Percentiles rank a stretch among this genome's conserved stretches.
Evolutionary conservation across 2,888 invertebrate species (phyloP).

Genomic region (Autographa gamma): DNA sequence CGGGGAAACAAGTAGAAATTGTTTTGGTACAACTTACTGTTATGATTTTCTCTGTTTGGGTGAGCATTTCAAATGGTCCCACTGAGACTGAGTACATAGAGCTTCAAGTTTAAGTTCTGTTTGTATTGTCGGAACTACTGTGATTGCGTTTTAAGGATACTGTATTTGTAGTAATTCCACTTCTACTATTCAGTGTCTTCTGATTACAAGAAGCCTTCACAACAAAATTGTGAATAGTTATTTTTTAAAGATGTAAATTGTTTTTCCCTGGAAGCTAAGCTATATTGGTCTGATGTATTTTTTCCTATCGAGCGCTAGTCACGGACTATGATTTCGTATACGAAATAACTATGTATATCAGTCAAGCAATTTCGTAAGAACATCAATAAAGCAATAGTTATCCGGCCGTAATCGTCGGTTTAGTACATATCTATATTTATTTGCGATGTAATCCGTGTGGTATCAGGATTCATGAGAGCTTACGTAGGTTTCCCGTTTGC

Average conservation of each 20-base stretch:
- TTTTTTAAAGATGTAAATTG: too few species aligned
- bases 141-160: not conserved
- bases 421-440: constrained; percentile 29
- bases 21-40: constrained; percentile 20
- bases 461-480: constrained; percentile 59
- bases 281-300: not conserved
- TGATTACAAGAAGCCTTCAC: too few species aligned
- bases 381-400: constrained; percentile 14
- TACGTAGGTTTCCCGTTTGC: constrained; percentile 64
- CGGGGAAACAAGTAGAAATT: constrained; percentile 32
- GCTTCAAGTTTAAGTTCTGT: constrained; percentile 3
- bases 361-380: constrained; percentile 1
- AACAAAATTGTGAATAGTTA: too few species aligned
- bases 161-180: not conserved
- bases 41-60: not conserved
- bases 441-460: constrained; percentile 32
- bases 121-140: not conserved
- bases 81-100: not conserved
- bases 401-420: constrained; percentile 18
- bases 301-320: not conserved
- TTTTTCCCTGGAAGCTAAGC: not conserved
- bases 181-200: too few species aligned
- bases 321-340: not conserved
- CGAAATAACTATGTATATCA: not conserved
- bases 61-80: constrained; percentile 5